Base-by-base conservation (phyloP, 2,113 vertebrate genomes). In the Galemys pyrenaicus region DNA sequence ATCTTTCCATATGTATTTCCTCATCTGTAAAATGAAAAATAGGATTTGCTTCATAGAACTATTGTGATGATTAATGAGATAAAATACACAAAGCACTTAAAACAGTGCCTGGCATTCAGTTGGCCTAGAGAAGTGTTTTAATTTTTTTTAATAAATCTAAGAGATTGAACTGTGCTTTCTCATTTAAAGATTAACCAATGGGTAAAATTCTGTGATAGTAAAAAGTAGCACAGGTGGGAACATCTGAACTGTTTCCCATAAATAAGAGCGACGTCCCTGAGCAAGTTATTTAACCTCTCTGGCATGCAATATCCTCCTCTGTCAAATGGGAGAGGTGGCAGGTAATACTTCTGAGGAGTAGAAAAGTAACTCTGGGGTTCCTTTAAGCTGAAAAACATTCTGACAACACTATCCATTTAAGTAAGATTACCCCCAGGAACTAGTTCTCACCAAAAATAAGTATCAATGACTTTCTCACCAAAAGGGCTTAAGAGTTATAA, bases 111-210 rank as follows among this genome's bases (percentile, higher is more conserved):
- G 65, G 44, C 24, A 73, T 54, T 26, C n/a, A 44, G 41, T 5
- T 77, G 67, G 30, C 44, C 24, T 44, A 46, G 11, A 49, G 12
- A 88, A 62, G 39, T 19, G 39, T 46, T 85, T 80, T 90, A 58
- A 62, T 20, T 87, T 81, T 87, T 81, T 30, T 41, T 32, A 73
- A 28, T 44, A 73, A 90, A 62, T 30, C 37, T 77, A 67, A 62
- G 74, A 86, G 16, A 74, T 58, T 0, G 71, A 87, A 93, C 19
- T 65, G 3, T 62, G 41, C n/a, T 64, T 62, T 80, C 17, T 12
- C 94, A 86, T 82, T 85, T 92, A 71, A 83, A 86, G 64, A 91
- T 54, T 71, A 92, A 95, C 64, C 82, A 65, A 62, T 41, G 70
- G 67, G 74, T 83, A 39, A 94, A 79, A 65, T 71, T 6, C 26